Evolutionary conservation across 2,797 vertebrate species (phyloP).

Genomic region (Sebastes flavidus): DNA sequence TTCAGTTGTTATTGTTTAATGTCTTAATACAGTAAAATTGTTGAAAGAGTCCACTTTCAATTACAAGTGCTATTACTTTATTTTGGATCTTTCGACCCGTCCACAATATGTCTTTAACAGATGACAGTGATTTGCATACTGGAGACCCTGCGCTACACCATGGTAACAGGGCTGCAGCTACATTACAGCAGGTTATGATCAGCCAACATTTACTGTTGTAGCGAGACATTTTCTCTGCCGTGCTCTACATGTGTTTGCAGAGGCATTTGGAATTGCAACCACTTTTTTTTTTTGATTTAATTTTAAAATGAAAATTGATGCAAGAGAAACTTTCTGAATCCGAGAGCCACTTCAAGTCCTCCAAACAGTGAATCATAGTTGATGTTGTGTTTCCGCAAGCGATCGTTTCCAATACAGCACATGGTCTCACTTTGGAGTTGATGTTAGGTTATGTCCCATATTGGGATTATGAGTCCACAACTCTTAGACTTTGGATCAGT

Average conservation of each 20-base stretch:
- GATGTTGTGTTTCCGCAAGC: conserved; percentile 1
- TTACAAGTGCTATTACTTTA: background rate
- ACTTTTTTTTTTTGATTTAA: background rate
- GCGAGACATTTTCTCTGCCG: background rate
- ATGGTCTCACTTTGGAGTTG: conserved; percentile 5
- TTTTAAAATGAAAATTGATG: background rate
- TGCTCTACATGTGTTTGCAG: background rate
- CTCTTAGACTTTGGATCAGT: conserved; percentile 35
- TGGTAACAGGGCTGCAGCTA: conserved; percentile 55
- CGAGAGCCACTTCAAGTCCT: conserved; percentile 30
- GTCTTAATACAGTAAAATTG: background rate
- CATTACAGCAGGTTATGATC: conserved; percentile 38
- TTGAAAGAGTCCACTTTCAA: background rate
- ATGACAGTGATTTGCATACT: conserved; percentile 53
- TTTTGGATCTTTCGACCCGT: background rate
- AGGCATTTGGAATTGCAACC: background rate
- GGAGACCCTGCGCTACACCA: conserved; percentile 26
- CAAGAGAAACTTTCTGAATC: conserved; percentile 24
- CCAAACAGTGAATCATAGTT: background rate
- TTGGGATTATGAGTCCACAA: conserved; percentile 44
- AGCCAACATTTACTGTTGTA: conserved; percentile 38
- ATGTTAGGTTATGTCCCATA: conserved; percentile 23
- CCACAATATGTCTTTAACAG: conserved; percentile 18
- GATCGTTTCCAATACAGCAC: conserved; percentile 3
- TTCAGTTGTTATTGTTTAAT: background rate